Evolutionary conservation across 1,140 invertebrate genomes (phyloP).

Genomic region (Dendroctonus valens): DNA sequence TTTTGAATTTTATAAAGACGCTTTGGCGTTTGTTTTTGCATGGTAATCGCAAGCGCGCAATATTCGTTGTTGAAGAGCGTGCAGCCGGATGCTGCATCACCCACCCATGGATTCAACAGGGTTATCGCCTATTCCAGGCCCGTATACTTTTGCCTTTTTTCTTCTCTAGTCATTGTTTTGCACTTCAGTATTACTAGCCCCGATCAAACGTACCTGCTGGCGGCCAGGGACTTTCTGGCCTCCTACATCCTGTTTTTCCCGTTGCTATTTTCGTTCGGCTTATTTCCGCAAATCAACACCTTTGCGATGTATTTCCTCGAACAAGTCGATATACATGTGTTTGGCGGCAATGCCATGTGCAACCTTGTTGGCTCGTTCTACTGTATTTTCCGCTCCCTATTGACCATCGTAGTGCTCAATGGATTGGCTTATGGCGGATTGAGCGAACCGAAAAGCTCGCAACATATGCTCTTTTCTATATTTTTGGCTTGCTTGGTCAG

Average conservation of each 20-base stretch:
- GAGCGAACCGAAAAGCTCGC: conserved; percentile 76
- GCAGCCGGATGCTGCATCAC: conserved; percentile 97
- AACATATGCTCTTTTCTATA: conserved; percentile 93
- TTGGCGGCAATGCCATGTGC: conserved; percentile 94
- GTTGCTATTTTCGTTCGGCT: conserved; percentile 86
- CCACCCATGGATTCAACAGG: conserved; percentile 97
- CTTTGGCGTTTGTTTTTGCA: conserved; percentile 92
- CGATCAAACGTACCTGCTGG: conserved; percentile 64
- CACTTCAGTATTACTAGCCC: conserved; percentile 57
- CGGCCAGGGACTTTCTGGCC: conserved; percentile 70
- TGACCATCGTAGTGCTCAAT: conserved; percentile 80
- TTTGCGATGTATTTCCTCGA: conserved; percentile 94
- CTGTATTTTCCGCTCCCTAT: conserved; percentile 75
- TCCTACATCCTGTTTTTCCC: conserved; percentile 89
- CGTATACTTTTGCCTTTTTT: conserved; percentile 92
- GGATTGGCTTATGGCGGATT: conserved; percentile 86
- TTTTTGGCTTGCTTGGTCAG: conserved; percentile 89
- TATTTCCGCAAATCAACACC: conserved; percentile 96
- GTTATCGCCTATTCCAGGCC: conserved; percentile 92
- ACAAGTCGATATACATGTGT: conserved; percentile 95
- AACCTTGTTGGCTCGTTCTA: conserved; percentile 84
- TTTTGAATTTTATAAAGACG: conserved; percentile 84
- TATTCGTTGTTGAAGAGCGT: conserved; percentile 98
- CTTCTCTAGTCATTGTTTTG: conserved; percentile 69
- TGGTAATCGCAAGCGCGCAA: conserved; percentile 94